Evolutionary conservation across 2,888 invertebrate species (phyloP).

Genomic region (Drosophila ustulata): DNA sequence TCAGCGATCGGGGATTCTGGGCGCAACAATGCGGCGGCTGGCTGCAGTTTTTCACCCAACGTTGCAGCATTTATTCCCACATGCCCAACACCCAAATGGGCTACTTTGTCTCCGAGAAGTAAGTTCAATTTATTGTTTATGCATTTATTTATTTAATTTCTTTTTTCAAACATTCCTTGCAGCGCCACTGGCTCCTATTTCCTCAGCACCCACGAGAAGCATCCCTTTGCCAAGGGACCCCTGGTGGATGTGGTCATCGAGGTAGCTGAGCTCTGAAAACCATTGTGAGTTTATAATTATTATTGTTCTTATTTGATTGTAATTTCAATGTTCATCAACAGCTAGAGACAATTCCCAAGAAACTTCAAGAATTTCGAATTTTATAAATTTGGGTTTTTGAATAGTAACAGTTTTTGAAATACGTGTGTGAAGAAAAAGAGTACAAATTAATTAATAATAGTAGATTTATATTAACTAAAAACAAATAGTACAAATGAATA

Average conservation of each 20-base stretch:
- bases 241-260: slow-evolving; percentile 57
- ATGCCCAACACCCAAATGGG: slow-evolving; percentile 85
- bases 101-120: slow-evolving; percentile 86
- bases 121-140: slow-evolving; percentile 35
- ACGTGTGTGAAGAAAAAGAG: background rate
- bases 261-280: slow-evolving; percentile 34
- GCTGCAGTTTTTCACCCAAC: slow-evolving; percentile 86
- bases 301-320: too few relatives aligned
- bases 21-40: slow-evolving; percentile 86
- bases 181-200: slow-evolving; percentile 86
- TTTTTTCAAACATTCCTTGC: slow-evolving; percentile 23
- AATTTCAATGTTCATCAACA: background rate
- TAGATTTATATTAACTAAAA: too few relatives aligned
- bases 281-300: too few relatives aligned
- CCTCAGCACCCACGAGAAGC: slow-evolving; percentile 78
- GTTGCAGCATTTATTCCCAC: slow-evolving; percentile 82
- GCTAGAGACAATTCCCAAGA: background rate
- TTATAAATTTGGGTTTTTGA: too few relatives aligned
- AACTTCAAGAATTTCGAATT: background rate
- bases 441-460: background rate
- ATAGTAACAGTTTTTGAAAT: too few relatives aligned
- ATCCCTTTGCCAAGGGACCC: slow-evolving; percentile 76
- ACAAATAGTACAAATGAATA: too few relatives aligned
- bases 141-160: background rate
- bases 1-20: slow-evolving; percentile 86